phyloP scores from a whole-genome alignment of 2,113 vertebrate species.

The Percina caprodes region DNA sequence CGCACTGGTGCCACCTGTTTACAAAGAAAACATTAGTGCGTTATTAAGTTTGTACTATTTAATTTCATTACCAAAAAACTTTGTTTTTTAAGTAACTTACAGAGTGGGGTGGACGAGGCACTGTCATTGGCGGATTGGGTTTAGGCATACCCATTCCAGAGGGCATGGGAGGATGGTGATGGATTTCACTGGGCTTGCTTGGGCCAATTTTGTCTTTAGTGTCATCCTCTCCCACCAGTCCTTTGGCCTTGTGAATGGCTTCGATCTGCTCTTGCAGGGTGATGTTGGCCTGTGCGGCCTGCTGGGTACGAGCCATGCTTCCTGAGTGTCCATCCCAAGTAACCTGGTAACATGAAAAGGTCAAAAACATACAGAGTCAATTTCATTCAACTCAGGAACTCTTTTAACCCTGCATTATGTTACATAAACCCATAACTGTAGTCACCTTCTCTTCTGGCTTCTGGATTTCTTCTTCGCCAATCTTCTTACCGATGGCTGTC shows the following conservation, averaged over 20 bases:
- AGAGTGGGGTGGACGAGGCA: slow-evolving; percentile 85
- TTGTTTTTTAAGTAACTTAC: slow-evolving; percentile 63
- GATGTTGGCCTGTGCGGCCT: slow-evolving; percentile 98
- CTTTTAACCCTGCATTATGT: not conserved
- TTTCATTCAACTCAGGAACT: not conserved
- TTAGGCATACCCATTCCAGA: slow-evolving; percentile 87
- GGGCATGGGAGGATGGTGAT: slow-evolving; percentile 84
- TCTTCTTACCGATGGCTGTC: slow-evolving; percentile 99
- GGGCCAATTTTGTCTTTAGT: slow-evolving; percentile 98
- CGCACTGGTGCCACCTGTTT: slow-evolving; percentile 90
- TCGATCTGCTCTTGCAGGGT: slow-evolving; percentile 99
- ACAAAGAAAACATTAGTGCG: not conserved
- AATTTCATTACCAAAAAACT: not conserved
- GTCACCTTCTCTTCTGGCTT: slow-evolving; percentile 98
- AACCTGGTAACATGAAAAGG: slow-evolving; percentile 81
- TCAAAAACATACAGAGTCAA: not conserved
- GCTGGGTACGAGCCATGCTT: slow-evolving; percentile 99
- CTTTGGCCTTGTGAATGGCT: slow-evolving; percentile 99
- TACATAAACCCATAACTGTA: not conserved
- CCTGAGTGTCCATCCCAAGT: slow-evolving; percentile 99
- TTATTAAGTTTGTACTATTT: not conserved
- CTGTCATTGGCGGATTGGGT: slow-evolving; percentile 82
- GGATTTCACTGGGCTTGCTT: slow-evolving; percentile 95
- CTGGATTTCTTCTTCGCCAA: slow-evolving; percentile 99
- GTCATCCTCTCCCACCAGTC: slow-evolving; percentile 97